Base-by-base conservation (phyloP, 2,113 vertebrate species). In the Opisthocomus hoazin region DNA sequence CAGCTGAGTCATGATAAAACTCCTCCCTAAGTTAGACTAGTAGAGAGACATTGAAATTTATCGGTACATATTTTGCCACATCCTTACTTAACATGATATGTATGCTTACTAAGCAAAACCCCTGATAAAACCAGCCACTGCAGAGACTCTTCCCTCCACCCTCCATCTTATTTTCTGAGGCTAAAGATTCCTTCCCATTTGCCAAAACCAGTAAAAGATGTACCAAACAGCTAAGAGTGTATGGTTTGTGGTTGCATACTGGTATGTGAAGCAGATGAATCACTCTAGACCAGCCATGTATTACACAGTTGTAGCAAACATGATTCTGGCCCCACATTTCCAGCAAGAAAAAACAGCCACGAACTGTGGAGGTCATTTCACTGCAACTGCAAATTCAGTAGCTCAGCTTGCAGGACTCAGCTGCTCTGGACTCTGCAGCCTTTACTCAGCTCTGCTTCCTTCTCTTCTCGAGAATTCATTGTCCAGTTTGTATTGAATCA, bases 171-270 rank as follows among this genome's bases (percentile, higher is more conserved):
- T 84, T 87, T 90, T 90, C 80, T 77, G 37, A 94, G 76, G 58
- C 60, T 74, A 92, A 86, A 20, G 5, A 60, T 68, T 84, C 24
- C 84, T 74, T 76, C 76, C 50, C 32, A 94, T 30, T 11, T 76
- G 66, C 50, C 39, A 5, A 88, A 86, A 76, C 43, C 66, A 76
- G 0, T 34, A 84, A 71, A 45, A 80, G 53, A 86, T 21, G 45
- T 48, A 84, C 34, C 70, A 73, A 91, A 63, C 46, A 89, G 73
- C 91, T 74, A 80, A 87, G 20, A 91, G 50, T 10, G 10, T 77
- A 89, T 61, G 54, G 87, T 91, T 95, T 91, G 95, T 87, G 80
- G 93, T 58, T 91, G 58, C 69, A 58, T 21, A 78, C 50, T 84
- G 68, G 84, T 50, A 93, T 58, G 53, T 0, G 0, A 81, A 87